phyloP scores from a whole-genome alignment of 30 jellyfish, hydroid and myxozoan genomes.

The Sanderia malayensis region DNA sequence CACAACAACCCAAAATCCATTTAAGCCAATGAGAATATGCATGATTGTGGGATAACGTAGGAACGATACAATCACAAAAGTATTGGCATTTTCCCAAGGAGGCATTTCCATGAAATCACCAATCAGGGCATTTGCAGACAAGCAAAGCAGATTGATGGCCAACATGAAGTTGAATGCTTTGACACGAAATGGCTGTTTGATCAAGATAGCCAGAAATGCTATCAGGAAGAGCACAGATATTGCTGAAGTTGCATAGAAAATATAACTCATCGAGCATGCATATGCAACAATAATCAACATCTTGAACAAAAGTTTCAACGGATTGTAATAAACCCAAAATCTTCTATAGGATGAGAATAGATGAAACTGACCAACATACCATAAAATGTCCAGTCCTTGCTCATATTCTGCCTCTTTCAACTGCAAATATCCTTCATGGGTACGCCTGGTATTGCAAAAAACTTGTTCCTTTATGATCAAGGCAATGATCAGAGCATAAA shows the following conservation, averaged over 20 bases:
- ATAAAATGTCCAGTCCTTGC: constrained; percentile 80
- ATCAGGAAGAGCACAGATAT: constrained; percentile 59
- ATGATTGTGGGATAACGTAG: constrained; percentile 82
- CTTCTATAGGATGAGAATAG: constrained; percentile 82
- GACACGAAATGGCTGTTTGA: constrained; percentile 86
- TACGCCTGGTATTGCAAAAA: constrained; percentile 46
- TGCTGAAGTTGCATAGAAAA: constrained; percentile 81
- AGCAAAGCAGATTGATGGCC: constrained; percentile 54
- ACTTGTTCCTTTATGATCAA: constrained; percentile 66
- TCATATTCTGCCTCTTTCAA: constrained; percentile 96
- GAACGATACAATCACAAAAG: constrained; percentile 84
- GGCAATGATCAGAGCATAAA: constrained; percentile 66
- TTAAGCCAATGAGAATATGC: constrained; percentile 66
- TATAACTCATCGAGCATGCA: constrained; percentile 74
- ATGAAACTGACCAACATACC: constrained; percentile 94
- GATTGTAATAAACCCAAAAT: constrained; percentile 86
- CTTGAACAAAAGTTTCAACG: constrained; percentile 77
- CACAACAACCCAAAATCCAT: constrained; percentile 69
- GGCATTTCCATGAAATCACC: constrained; percentile 92
- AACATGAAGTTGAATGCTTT: constrained; percentile 73
- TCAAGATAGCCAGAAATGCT: constrained; percentile 51
- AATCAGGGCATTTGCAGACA: constrained; percentile 70
- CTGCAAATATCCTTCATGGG: constrained; percentile 91
- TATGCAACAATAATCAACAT: constrained; percentile 53
- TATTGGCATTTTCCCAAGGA: constrained; percentile 84